Evolutionary conservation across 1,140 invertebrate genomes (phyloP), one percentile per base, ranked within the genome.

Genomic region (Saxidomus purpurata): DNA sequence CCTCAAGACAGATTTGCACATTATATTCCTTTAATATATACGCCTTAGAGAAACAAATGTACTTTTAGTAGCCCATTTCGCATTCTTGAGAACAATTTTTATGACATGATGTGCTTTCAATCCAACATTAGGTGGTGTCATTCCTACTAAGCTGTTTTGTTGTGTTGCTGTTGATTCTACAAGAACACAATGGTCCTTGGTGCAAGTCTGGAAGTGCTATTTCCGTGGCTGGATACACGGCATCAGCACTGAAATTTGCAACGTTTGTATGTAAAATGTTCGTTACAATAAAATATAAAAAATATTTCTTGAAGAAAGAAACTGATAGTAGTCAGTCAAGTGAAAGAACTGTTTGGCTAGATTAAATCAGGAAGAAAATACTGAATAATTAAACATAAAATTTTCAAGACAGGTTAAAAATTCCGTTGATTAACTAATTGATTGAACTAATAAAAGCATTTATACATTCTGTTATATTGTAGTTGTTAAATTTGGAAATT

Each of bases 211-310:
- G 25, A 3, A 19, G 22, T 43, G 40, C 8, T 0, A 3, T 76
- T 3, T n/a, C 71, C 11, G 6, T 36, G 6, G 71, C 71, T 1
- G 40, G 71, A 6, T 76, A 76, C 25, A 9, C 38, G 2, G 38
- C 71, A 2, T 49, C 40, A 11, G 40, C 38, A 1, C n/a, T 76
- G 3, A 76, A 76, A 76, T 76, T 76, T 49, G 22, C 40, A 1
- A 76, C 71, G 25, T 76, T 76, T 76, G 71, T 76, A 49, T 8
- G 63, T 67, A 67, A 3, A 31, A 31, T n/a, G n/a, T n/a, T n/a
- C n/a, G n/a, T n/a, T n/a, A n/a, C n/a, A n/a, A n/a, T n/a, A n/a
- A n/a, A n/a, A n/a, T n/a, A n/a, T n/a, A n/a, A n/a, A n/a, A n/a
- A n/a, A n/a, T n/a, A n/a, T n/a, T n/a, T n/a, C n/a, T n/a, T n/a